Base-by-base conservation (phyloP, 2,888 invertebrate genomes). In the Sminthurinus aureus region DNA sequence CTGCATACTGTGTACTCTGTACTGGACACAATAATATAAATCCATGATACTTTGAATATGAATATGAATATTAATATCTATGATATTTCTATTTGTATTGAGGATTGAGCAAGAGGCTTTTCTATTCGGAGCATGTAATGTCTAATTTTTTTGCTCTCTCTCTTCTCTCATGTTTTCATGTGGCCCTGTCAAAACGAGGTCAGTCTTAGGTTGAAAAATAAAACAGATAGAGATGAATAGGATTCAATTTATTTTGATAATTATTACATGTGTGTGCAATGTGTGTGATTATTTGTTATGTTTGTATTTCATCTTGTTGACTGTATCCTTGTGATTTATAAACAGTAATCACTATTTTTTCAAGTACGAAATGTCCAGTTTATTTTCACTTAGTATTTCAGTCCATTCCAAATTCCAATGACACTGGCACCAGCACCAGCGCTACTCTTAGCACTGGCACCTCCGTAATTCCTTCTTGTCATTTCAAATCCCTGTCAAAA, bases 131-230 rank as follows among this genome's bases (percentile, higher is more conserved):
- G 58, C 58, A 58, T 58, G 2, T 58, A 58, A 58, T 58, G 58
- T 58, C 58, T 9, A 13, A 58, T 58, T 58, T 58, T 58, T 58
- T 58, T 58, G 58, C 58, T 58, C 58, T 58, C 58, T 58, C 4
- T 58, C 58, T 13, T 69, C 69, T 12, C 18, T 66, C 66, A n/a
- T 66, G 15, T 66, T n/a, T 8, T n/a, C 66, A 66, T 15, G 2
- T 20, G 75, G 13, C 50, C 13, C 79, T 79, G 79, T 79, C 79
- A 66, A 79, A 79, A 38, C 26, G 67, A n/a, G 79, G 79, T 79
- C 79, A 79, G 67, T 67, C 67, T 67, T 79, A 26, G 38, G 67
- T 50, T n/a, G 20, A 12, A 67, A 69, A 79, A n/a, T 67, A 58
- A 77, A 20, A 77, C 9, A 15, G 6, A 71, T 20, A 71, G 71